Evolutionary conservation across 2,113 vertebrate genomes (phyloP).

Genomic region (Choloepus hoffmanni): DNA sequence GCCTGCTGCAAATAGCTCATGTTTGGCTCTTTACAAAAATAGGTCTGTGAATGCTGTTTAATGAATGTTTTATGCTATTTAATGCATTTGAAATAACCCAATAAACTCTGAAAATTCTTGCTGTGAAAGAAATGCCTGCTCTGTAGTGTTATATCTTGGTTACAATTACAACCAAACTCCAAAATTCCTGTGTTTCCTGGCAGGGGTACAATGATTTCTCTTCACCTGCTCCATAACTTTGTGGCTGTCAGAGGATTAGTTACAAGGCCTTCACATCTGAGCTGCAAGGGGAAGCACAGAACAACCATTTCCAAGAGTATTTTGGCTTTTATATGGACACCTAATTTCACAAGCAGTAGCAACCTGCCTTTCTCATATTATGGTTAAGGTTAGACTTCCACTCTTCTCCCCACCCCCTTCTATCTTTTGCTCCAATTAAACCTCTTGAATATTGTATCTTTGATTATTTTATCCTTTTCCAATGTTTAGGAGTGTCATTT

Average conservation of each 20-base stretch:
- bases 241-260: constrained; percentile 39
- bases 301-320: constrained; percentile 49
- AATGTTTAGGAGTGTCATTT: constrained; percentile 43
- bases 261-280: constrained; percentile 46
- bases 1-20: constrained; percentile 19
- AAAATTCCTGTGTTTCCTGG: constrained; percentile 55
- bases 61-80: constrained; percentile 65
- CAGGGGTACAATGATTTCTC: constrained; percentile 50
- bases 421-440: constrained; percentile 45
- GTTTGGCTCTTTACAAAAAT: constrained; percentile 65
- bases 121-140: constrained; percentile 53
- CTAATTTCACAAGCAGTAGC: constrained; percentile 43
- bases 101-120: constrained; percentile 11
- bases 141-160: constrained; percentile 58
- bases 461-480: constrained; percentile 31
- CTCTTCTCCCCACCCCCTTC: background rate
- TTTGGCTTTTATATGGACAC: constrained; percentile 30
- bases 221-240: constrained; percentile 4
- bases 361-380: background rate
- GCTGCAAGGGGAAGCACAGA: constrained; percentile 20
- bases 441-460: background rate
- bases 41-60: constrained; percentile 54
- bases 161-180: constrained; percentile 58
- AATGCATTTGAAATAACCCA: constrained; percentile 59
- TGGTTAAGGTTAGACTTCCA: background rate